Evolutionary conservation across 1,140 invertebrate genomes (phyloP).

Genomic region (Drosophila eugracilis): DNA sequence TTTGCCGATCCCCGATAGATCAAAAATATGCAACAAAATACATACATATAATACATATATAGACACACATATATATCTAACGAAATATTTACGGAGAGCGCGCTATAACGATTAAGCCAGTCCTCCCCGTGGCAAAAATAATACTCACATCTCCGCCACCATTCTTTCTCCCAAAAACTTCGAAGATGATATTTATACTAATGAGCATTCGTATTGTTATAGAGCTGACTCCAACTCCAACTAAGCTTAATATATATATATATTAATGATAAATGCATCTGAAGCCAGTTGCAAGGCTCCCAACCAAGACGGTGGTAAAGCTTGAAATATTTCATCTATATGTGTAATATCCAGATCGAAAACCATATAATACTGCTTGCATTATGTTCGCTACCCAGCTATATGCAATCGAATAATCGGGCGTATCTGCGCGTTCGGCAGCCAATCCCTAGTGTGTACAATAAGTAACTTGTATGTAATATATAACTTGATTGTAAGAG

Average conservation of each 20-base stretch:
- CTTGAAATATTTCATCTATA: slow-evolving; percentile 5
- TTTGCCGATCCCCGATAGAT: slow-evolving; percentile 8
- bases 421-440: slow-evolving; percentile 7
- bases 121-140: slow-evolving; percentile 27
- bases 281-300: not conserved
- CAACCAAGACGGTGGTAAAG: not conserved
- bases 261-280: slow-evolving; percentile 19
- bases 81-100: slow-evolving; percentile 31
- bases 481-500: slow-evolving; percentile 41
- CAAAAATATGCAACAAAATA: slow-evolving; percentile 42
- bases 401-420: slow-evolving; percentile 8
- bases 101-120: slow-evolving; percentile 2
- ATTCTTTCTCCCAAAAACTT: slow-evolving; percentile 5
- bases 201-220: slow-evolving; percentile 15
- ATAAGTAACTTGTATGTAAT: slow-evolving; percentile 49
- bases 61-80: slow-evolving; percentile 36
- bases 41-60: slow-evolving; percentile 45
- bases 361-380: slow-evolving; percentile 23
- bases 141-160: slow-evolving; percentile 33
- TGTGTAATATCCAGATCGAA: slow-evolving; percentile 26
- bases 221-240: slow-evolving; percentile 38
- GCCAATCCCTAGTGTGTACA: slow-evolving; percentile 44
- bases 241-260: slow-evolving; percentile 43
- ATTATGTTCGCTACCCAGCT: slow-evolving; percentile 21
- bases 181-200: slow-evolving; percentile 28